Conservation (phyloP, 2,888 invertebrate species). For the Emmelina monodactyla region DNA sequence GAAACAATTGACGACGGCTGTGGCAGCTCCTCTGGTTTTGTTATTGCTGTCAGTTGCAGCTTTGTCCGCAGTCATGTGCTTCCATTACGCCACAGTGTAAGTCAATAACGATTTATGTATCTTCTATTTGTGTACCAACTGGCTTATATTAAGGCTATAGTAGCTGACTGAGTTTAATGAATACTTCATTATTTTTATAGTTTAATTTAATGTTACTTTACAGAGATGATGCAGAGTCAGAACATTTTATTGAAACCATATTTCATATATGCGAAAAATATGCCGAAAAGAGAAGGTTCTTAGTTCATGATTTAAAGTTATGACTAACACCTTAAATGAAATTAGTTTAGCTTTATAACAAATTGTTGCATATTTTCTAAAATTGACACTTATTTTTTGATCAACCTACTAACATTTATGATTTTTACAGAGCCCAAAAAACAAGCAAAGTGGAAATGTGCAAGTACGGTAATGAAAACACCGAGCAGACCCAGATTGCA, state of each 20-base stretch:
- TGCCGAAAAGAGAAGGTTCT: conserved; percentile 36
- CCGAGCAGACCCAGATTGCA: conserved; percentile 43
- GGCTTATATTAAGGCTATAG: too few species aligned
- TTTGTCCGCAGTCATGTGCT: conserved; percentile 76
- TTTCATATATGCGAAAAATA: conserved; percentile 77
- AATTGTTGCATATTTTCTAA: too few species aligned
- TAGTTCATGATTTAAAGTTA: too few species aligned
- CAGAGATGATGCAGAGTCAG: conserved; percentile 72
- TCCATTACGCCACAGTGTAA: conserved; percentile 80
- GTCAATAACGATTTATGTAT: too few species aligned
- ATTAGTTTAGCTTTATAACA: too few species aligned
- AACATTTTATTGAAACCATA: conserved; percentile 72
- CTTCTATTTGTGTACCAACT: too few species aligned
- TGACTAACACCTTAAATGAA: too few species aligned
- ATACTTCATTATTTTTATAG: too few species aligned
- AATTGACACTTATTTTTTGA: not conserved
- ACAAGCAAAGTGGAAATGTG: conserved; percentile 44
- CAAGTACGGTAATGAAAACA: conserved; percentile 46
- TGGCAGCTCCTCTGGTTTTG: conserved; percentile 73
- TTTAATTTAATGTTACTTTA: too few species aligned
- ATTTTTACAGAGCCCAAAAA: conserved; percentile 39
- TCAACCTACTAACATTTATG: not conserved
- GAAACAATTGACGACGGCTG: conserved; percentile 72
- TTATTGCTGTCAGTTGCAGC: conserved; percentile 72
- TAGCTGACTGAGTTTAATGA: too few species aligned